phyloP scores from a whole-genome alignment of 2,797 vertebrate species.

The Phoxinus dragarum region DNA sequence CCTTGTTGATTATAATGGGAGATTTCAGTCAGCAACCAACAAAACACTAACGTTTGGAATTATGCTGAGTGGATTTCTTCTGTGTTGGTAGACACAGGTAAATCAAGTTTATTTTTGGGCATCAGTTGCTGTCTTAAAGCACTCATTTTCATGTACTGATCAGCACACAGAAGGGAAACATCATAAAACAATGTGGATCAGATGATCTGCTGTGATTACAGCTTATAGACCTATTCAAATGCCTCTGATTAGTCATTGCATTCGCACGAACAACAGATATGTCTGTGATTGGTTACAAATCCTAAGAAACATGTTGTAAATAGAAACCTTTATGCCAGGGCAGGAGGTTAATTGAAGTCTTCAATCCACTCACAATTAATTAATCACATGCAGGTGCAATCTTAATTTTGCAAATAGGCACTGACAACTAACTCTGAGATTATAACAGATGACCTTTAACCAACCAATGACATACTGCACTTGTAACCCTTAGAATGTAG shows the following conservation, averaged over 20 bases:
- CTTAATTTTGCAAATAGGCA: background rate
- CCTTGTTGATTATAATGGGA: too few relatives aligned
- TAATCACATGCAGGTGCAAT: background rate
- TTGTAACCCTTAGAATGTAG: conserved; percentile 32
- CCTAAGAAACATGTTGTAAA: background rate
- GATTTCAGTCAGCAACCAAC: too few relatives aligned
- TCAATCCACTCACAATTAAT: background rate
- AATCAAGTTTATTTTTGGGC: too few relatives aligned
- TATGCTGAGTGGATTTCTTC: too few relatives aligned
- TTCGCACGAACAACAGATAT: background rate
- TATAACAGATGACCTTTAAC: background rate
- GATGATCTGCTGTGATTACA: background rate
- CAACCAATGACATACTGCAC: conserved; percentile 2
- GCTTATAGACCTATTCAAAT: background rate
- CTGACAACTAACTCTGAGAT: background rate
- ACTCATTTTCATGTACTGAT: too few relatives aligned
- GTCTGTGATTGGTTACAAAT: background rate
- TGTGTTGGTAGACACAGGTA: too few relatives aligned
- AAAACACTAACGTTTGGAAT: too few relatives aligned
- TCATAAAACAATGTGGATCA: background rate
- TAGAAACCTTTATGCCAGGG: background rate
- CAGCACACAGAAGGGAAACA: background rate
- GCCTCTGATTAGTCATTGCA: background rate
- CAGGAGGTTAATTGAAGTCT: background rate
- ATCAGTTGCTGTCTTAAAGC: too few relatives aligned